These are phyloP conservation scores for Mizuhopecten yessoensis DNA, from an alignment of 1,140 invertebrate genomes.

Conservation along the genomic window DNA sequence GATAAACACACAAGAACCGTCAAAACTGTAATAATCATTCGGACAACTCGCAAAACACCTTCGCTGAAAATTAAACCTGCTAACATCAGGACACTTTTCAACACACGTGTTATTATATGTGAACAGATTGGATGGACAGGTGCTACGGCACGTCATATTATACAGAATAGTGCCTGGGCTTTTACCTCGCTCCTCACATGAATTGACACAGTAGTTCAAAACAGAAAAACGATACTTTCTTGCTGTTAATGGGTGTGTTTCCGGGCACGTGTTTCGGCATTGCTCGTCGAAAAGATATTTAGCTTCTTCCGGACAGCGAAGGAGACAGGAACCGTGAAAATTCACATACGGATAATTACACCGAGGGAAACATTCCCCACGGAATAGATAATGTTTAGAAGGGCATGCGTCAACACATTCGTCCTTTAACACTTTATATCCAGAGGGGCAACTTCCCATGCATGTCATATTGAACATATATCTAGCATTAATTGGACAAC, in stretches of 20 bases:
- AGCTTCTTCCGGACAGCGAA: too few relatives aligned
- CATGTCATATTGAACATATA: background rate
- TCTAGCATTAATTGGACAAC: background rate
- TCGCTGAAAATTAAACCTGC: background rate
- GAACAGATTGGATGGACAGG: background rate
- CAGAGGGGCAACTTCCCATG: background rate
- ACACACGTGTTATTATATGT: background rate
- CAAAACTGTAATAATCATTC: background rate
- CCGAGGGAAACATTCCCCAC: background rate
- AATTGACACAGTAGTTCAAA: too few relatives aligned
- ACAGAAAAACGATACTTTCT: too few relatives aligned
- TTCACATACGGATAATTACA: background rate
- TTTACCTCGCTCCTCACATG: background rate
- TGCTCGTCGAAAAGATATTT: too few relatives aligned
- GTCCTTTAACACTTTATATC: background rate
- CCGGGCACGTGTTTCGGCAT: too few relatives aligned
- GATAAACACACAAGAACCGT: background rate
- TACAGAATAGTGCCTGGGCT: background rate
- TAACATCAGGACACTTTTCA: background rate
- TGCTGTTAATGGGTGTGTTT: background rate
- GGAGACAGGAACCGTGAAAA: slow-evolving; percentile 5
- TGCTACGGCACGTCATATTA: background rate
- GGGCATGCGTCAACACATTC: background rate
- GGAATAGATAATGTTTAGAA: background rate
- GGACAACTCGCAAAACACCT: background rate